phyloP scores from a whole-genome alignment of 1,140 invertebrate species.

The Pseudomyrmex flavicornis region DNA sequence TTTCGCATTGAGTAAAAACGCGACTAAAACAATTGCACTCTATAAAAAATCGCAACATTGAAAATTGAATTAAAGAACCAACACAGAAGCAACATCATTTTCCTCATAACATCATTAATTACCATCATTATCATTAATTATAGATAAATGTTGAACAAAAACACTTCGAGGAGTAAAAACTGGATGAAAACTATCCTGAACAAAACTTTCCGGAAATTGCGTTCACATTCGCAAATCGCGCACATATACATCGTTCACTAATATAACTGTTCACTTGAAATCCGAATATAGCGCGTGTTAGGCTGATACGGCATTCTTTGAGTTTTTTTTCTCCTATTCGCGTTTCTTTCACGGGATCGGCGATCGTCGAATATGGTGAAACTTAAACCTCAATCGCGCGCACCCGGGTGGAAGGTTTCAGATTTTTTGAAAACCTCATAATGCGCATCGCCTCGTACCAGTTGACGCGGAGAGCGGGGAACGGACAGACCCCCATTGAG shows the following conservation, averaged over 20 bases:
- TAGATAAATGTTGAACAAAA: no score
- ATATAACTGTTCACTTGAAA: conserved; percentile 75
- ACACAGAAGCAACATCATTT: not conserved
- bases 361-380: conserved; percentile 72
- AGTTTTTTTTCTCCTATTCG: conserved; percentile 47
- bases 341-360: conserved; percentile 52
- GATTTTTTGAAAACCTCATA: conserved; percentile 80
- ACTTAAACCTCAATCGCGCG: conserved; percentile 81
- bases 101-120: not conserved
- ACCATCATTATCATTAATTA: not conserved
- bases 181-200: not conserved
- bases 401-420: conserved; percentile 74
- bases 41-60: not conserved
- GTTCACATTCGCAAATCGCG: not conserved
- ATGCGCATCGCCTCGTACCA: conserved; percentile 55
- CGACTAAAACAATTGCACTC: not conserved
- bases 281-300: conserved; percentile 63
- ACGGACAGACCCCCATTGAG: conserved; percentile 79
- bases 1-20: not conserved
- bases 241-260: not conserved
- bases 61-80: no score
- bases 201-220: conserved; percentile 28
- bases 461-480: conserved; percentile 54
- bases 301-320: conserved; percentile 54
- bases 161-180: not conserved